These are phyloP conservation scores for Eospalax fontanierii DNA, from an alignment of 2,797 vertebrate genomes.

Conservation along the genomic window DNA sequence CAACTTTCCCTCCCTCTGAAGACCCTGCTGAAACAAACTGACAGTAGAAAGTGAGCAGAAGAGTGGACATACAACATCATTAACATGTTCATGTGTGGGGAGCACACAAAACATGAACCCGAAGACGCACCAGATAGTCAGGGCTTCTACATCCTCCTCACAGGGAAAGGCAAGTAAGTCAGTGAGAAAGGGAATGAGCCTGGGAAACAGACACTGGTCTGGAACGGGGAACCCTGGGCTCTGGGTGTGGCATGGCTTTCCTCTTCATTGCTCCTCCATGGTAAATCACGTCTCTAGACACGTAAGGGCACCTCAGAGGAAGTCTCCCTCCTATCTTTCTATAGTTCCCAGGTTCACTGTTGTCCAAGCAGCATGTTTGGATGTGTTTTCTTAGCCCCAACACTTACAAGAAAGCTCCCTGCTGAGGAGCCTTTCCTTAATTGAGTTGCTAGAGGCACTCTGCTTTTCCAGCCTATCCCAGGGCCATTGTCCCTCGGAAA, in stretches of 20 bases:
- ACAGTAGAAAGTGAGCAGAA: neutral
- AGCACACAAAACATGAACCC: neutral
- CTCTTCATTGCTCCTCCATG: neutral
- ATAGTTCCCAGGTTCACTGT: neutral
- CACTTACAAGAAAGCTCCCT: no score
- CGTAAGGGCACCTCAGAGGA: neutral
- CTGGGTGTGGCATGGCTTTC: neutral
- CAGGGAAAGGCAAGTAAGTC: neutral
- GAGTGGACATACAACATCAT: neutral
- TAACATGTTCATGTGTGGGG: neutral
- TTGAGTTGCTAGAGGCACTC: neutral
- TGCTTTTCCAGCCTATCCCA: neutral
- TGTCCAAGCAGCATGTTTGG: neutral
- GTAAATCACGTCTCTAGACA: neutral
- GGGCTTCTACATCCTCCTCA: neutral
- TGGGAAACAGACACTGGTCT: neutral
- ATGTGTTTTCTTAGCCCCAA: neutral
- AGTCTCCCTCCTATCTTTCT: no score
- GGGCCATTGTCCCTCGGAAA: neutral
- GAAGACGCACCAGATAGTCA: neutral
- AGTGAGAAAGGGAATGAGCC: neutral
- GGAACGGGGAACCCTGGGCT: neutral
- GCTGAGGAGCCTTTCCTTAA: no score
- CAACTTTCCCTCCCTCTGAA: neutral
- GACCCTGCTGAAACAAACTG: neutral